Conservation (phyloP, 30 jellyfish, hydroid and myxozoan species). For the Chironex yamaguchii region DNA sequence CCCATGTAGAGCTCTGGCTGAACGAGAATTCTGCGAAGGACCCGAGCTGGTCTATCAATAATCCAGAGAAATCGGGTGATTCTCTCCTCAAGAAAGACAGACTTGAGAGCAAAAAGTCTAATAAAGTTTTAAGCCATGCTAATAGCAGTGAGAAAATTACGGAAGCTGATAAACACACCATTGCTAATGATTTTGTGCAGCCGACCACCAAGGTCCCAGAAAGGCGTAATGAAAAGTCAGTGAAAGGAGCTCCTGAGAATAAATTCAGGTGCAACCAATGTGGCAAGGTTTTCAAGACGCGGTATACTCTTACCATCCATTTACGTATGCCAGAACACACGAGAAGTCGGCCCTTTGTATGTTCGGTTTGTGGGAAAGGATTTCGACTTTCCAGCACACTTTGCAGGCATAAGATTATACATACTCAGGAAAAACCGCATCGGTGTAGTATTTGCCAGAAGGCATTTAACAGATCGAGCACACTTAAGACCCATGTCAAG, state of each 20-base stretch:
- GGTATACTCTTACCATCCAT: slow-evolving; percentile 85
- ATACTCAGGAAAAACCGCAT: slow-evolving; percentile 97
- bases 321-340: slow-evolving; percentile 84
- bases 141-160: too few relatives aligned
- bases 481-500: slow-evolving; percentile 91
- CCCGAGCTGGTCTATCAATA: neutral
- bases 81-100: too few relatives aligned
- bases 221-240: neutral
- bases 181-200: too few relatives aligned
- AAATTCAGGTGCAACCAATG: slow-evolving; percentile 83
- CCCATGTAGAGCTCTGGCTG: neutral
- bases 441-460: slow-evolving; percentile 88
- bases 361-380: slow-evolving; percentile 95
- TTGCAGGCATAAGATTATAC: slow-evolving; percentile 97
- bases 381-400: slow-evolving; percentile 96
- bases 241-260: slow-evolving; percentile 14
- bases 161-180: too few relatives aligned
- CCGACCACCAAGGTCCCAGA: too few relatives aligned
- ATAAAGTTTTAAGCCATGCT: too few relatives aligned
- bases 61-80: too few relatives aligned
- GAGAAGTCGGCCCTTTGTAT: slow-evolving; percentile 88
- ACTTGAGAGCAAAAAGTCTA: too few relatives aligned
- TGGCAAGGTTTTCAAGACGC: slow-evolving; percentile 77
- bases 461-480: slow-evolving; percentile 96
- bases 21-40: neutral